Evolutionary conservation across 2,113 vertebrate species (phyloP).

Genomic region (Boulengeromyrus knoepffleri): DNA sequence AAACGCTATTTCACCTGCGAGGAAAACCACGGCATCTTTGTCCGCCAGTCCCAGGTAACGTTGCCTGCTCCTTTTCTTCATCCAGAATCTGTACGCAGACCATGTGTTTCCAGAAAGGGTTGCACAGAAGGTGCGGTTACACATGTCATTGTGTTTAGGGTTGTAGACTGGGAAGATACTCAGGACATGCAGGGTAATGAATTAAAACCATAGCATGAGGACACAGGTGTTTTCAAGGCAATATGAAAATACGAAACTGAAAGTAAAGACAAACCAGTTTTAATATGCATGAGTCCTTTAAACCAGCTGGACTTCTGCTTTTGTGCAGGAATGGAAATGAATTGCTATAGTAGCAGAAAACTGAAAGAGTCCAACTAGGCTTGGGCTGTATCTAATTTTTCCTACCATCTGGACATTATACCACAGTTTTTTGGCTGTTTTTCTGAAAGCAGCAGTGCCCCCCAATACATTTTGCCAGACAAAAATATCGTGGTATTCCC

Average conservation of each 20-base stretch:
- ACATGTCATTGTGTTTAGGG: not conserved
- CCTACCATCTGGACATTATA: not conserved
- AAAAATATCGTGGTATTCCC: not conserved
- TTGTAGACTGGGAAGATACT: not conserved
- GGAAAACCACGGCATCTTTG: conserved; percentile 91
- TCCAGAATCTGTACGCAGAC: not conserved
- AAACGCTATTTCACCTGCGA: conserved; percentile 89
- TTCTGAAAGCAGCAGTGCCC: not conserved
- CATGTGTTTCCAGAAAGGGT: not conserved
- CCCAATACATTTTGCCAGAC: not conserved
- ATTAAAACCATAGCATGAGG: not conserved
- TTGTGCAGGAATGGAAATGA: not conserved
- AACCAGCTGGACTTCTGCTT: not conserved
- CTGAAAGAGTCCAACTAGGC: not conserved
- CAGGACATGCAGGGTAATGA: not conserved
- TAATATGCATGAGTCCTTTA: not conserved
- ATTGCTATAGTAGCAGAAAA: not conserved
- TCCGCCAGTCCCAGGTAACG: conserved; percentile 89
- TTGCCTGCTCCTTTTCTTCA: not conserved
- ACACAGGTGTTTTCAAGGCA: not conserved
- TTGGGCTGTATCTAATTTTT: not conserved
- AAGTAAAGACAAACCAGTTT: not conserved
- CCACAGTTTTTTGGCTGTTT: not conserved
- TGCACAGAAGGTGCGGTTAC: not conserved
- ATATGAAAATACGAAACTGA: not conserved